Evolutionary conservation across 2,888 invertebrate species (phyloP).

Genomic region (Iphiclides podalirius): DNA sequence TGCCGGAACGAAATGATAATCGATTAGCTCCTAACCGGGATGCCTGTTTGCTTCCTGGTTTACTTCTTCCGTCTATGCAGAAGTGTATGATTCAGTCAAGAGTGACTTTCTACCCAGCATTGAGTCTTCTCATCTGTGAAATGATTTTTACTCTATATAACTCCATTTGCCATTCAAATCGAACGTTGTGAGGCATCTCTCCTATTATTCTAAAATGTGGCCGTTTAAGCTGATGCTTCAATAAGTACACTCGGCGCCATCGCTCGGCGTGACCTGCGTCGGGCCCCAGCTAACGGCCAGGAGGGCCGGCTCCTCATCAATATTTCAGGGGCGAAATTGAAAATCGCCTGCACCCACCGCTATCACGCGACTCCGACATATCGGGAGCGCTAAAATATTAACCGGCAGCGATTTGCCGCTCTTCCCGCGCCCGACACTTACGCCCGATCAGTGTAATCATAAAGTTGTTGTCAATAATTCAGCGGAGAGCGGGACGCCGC

Average conservation of each 20-base stretch:
- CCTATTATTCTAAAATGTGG: no score
- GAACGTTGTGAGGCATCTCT: no score
- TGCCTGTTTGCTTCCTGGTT: conserved; percentile 42
- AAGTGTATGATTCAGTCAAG: no score
- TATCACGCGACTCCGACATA: conserved; percentile 77
- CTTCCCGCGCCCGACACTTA: conserved; percentile 70
- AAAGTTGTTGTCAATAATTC: conserved; percentile 80
- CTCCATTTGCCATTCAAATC: no score
- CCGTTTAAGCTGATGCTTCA: no score
- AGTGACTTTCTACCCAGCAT: no score
- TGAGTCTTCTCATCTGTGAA: no score
- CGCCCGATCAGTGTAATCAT: conserved; percentile 77
- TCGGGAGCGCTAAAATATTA: conserved; percentile 78
- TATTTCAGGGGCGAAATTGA: conserved; percentile 77
- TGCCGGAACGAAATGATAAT: conserved; percentile 42
- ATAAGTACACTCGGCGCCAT: no score
- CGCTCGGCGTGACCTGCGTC: no score
- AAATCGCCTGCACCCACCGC: conserved; percentile 75
- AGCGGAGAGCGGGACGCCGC: conserved; percentile 47
- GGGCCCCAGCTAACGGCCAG: no score
- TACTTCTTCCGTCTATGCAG: no score
- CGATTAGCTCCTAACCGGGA: conserved; percentile 35
- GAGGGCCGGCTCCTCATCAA: conserved; percentile 67
- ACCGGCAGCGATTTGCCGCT: conserved; percentile 70
- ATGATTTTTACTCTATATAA: no score